Percentiles rank a stretch among this genome's conserved stretches.
Evolutionary conservation across 2,888 invertebrate genomes (phyloP).

Genomic region (Erannis defoliaria): DNA sequence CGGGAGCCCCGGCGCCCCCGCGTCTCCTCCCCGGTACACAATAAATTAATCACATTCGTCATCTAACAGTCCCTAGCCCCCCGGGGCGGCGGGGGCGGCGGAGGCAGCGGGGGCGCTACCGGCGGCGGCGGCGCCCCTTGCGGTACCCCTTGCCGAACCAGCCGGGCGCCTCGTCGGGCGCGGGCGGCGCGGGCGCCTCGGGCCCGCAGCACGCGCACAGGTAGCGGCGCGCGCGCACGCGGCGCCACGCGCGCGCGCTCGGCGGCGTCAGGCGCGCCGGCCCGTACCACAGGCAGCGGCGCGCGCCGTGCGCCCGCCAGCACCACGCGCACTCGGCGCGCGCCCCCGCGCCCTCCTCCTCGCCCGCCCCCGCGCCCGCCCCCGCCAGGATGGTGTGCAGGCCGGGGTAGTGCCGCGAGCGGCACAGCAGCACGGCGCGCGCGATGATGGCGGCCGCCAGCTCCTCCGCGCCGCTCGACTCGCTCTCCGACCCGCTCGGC

Average conservation of each 20-base stretch:
- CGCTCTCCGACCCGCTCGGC: constrained; percentile 22
- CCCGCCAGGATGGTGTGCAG: constrained; percentile 86
- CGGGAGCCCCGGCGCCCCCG: too few relatives aligned
- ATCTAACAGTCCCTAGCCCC: too few relatives aligned
- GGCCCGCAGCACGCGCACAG: constrained; percentile 89
- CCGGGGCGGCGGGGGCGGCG: background rate
- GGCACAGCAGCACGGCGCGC: constrained; percentile 79
- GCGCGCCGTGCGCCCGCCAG: constrained; percentile 60
- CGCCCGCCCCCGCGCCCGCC: constrained; percentile 42
- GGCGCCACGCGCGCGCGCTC: constrained; percentile 61
- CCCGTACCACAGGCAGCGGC: constrained; percentile 80
- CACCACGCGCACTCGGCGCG: constrained; percentile 68
- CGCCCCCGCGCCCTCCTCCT: constrained; percentile 42
- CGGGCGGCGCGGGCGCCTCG: constrained; percentile 49
- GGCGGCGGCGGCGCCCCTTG: constrained; percentile 88
- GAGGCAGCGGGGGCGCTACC: constrained; percentile 62
- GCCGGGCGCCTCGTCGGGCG: constrained; percentile 77
- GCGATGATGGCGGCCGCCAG: constrained; percentile 78
- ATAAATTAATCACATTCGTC: too few relatives aligned
- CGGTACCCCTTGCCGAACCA: constrained; percentile 96
- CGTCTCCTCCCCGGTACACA: too few relatives aligned
- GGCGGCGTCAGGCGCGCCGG: constrained; percentile 75
- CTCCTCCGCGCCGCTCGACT: constrained; percentile 28
- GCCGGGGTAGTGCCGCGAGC: constrained; percentile 84
- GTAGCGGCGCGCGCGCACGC: constrained; percentile 80